Base-by-base conservation (phyloP, 2,888 invertebrate genomes). In the Glyphotaelius pellucidus region DNA sequence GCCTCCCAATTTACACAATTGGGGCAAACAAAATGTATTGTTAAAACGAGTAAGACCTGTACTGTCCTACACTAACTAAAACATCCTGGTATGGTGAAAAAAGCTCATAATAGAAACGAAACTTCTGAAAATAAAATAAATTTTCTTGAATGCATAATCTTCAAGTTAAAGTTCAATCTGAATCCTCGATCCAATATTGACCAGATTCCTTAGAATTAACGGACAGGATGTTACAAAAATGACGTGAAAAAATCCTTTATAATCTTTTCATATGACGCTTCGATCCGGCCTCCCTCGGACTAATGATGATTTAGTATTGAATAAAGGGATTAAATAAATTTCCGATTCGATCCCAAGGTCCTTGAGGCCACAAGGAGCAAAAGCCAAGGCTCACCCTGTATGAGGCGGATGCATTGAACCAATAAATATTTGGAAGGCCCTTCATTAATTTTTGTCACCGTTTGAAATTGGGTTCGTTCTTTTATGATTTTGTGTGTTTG, bases 291-390 rank as follows among this genome's bases (percentile, higher is more conserved):
- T 89, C 90, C 89, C 91, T 90, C 90, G 87, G 91, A 52, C 93
- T 93, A 93, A 93, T 93, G 93, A 93, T 93, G 93, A 93, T 93
- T 93, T 93, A 93, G 90, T 92, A 93, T 93, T 93, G 92, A 92
- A 92, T 93, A 90, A 92, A 85, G 87, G 91, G 91, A 91, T 92
- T 91, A 93, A 90, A 93, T 93, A 93, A 93, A 93, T 92, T 88
- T 91, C 92, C 85, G 90, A 93, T 93, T 93, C 93, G 93, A 93
- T 91, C 89, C 92, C 79, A 84, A 80, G 90, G 80, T 7, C 15
- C 25, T 86, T 30, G 47, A 35, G 14, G 7, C 47, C 86, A 47
- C 32, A 81, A 5, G 31, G 81, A 81, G 30, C 31, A 81, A 32
- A 32, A 32, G 1, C 14, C 81, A 81, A n/a, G 52, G 31, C 52